These are phyloP conservation scores for Eudorcas thomsonii DNA, from an alignment of 2,113 vertebrate genomes.

Conservation along the genomic window DNA sequence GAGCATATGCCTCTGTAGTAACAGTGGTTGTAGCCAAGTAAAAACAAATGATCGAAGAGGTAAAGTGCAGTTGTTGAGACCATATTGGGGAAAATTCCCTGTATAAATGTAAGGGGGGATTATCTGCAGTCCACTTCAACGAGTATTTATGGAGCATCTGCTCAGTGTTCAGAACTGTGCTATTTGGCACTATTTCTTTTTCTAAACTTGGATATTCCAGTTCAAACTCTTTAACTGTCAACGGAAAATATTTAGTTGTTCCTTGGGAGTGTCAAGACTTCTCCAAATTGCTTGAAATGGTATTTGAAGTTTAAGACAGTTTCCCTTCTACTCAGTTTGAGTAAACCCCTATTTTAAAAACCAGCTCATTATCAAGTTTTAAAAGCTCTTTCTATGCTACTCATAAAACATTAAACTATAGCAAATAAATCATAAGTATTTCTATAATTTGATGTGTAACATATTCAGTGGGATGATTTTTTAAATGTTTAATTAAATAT, in stretches of 20 bases:
- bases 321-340: constrained; percentile 17
- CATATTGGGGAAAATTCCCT: not conserved
- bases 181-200: constrained; percentile 10
- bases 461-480: not conserved
- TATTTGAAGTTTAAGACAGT: not conserved
- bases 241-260: constrained; percentile 24
- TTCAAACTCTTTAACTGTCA: constrained; percentile 18
- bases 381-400: not conserved
- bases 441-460: not conserved
- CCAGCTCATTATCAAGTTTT: not conserved
- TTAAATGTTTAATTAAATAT: not conserved
- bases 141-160: constrained; percentile 9
- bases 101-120: not conserved
- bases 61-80: not conserved
- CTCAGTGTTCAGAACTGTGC: not conserved
- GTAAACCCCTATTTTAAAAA: not conserved
- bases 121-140: not conserved
- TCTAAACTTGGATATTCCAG: constrained; percentile 38
- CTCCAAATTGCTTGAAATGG: constrained; percentile 3
- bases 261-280: not conserved
- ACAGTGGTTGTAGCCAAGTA: not conserved
- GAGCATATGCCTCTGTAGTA: not conserved
- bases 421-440: not conserved
- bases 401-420: not conserved
- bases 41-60: not conserved